Base-by-base conservation (phyloP, 2,113 vertebrate genomes). In the Oplegnathus fasciatus region DNA sequence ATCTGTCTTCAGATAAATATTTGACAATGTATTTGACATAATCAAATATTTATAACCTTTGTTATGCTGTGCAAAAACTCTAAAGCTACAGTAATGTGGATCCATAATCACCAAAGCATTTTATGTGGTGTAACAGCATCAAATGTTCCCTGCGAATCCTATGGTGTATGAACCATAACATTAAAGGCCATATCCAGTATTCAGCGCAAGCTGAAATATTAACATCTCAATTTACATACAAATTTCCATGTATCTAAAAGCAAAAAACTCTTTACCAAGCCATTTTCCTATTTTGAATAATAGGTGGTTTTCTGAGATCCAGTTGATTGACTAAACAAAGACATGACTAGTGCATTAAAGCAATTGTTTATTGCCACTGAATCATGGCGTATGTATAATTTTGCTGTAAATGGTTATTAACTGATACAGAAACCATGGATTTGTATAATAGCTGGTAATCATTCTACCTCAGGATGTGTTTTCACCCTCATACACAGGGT, bases 291-390 rank as follows among this genome's bases (percentile, higher is more conserved):
- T 90, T 93, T 94, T 87, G 83, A 92, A 93, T 94, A 94, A 94
- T 93, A 89, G 89, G 54, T 76, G 82, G 76, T 87, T 88, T 89
- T 92, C 91, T 86, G 89, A 92, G 86, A 91, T 88, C 82, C 84
- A 75, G 86, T 85, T 94, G 93, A 95, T 94, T 93, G 89, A 86
- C 92, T 83, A 92, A 94, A 95, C 86, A 94, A 93, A 93, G 91
- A 94, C 91, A 91, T 93, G 86, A 91, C 92, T 88, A 91, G 90
- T 91, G 90, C 93, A 94, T 95, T 95, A 94, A 94, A 95, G 94
- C 92, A 89, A 89, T 91, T 93, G 91, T 92, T 95, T 94, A 94
- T 91, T 89, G 89, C 88, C 84, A 80, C 79, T 77, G 89, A 91
- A 93, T 93, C 83, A 81, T 73, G 72, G 81, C 20, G 26, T 86